These are phyloP conservation scores for Sthenelais limicola DNA, from an alignment of 2,888 invertebrate genomes.

Conservation along the genomic window DNA sequence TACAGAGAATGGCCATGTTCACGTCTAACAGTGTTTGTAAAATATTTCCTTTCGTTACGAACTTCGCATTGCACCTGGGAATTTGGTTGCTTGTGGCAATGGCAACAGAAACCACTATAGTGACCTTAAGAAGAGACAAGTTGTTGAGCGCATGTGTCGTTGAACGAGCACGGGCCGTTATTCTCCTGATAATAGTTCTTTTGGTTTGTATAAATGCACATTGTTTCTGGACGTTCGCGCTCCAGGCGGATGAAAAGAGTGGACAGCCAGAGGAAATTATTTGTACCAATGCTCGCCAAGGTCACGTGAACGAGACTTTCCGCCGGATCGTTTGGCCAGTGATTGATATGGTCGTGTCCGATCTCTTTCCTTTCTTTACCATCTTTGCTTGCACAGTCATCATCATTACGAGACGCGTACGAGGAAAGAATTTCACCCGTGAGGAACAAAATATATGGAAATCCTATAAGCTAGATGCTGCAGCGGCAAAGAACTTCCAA, in stretches of 20 bases:
- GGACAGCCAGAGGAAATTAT: conserved; percentile 44
- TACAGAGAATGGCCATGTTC: conserved; percentile 52
- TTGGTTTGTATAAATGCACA: conserved; percentile 68
- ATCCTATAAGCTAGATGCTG: conserved; percentile 52
- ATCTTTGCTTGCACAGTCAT: conserved; percentile 57
- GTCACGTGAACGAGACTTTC: conserved; percentile 53
- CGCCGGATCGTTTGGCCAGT: conserved; percentile 62
- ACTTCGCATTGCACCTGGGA: conserved; percentile 61
- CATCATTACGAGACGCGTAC: conserved; percentile 45
- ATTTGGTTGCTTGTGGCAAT: conserved; percentile 67
- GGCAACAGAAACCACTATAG: conserved; percentile 63
- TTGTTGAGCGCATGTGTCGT: conserved; percentile 63
- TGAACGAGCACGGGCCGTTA: conserved; percentile 65
- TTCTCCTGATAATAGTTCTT: conserved; percentile 64
- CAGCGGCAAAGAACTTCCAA: conserved; percentile 51
- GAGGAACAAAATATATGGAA: conserved; percentile 51
- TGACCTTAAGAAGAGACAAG: conserved; percentile 58
- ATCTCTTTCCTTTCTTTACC: conserved; percentile 60
- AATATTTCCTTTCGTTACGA: conserved; percentile 65
- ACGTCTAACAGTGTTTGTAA: conserved; percentile 68
- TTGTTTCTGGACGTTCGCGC: conserved; percentile 69
- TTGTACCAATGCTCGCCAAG: conserved; percentile 49
- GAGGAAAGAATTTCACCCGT: conserved; percentile 31
- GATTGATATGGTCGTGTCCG: conserved; percentile 59
- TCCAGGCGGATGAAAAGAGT: conserved; percentile 52